Evolutionary conservation across 30 jellyfish, hydroid and myxozoan genomes (phyloP).

Genomic region (Aurelia aurita): DNA sequence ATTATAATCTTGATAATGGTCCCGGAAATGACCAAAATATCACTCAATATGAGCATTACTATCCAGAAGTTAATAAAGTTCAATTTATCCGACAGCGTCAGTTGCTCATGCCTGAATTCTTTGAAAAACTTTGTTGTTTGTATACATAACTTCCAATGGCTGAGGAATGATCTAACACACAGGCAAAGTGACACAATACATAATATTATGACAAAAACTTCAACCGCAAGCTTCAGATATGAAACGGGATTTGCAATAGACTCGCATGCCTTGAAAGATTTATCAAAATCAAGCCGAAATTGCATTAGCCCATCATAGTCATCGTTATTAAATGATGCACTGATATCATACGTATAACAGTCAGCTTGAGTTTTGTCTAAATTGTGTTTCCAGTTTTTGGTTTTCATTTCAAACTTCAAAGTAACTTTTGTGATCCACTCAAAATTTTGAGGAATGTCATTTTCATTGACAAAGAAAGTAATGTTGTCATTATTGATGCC

Average conservation of each 20-base stretch:
- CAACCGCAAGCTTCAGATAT: slow-evolving; percentile 51
- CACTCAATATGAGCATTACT: slow-evolving; percentile 74
- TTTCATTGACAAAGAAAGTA: slow-evolving; percentile 49
- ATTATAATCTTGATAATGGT: slow-evolving; percentile 61
- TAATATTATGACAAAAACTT: slow-evolving; percentile 42
- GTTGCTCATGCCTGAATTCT: slow-evolving; percentile 90
- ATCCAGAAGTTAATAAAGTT: slow-evolving; percentile 94
- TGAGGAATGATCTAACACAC: slow-evolving; percentile 62
- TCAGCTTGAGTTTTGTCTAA: slow-evolving; percentile 73
- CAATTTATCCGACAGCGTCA: slow-evolving; percentile 86
- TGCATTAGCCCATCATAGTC: slow-evolving; percentile 70
- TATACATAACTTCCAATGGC: slow-evolving; percentile 66
- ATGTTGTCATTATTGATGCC: slow-evolving; percentile 9
- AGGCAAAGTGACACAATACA: slow-evolving; percentile 56
- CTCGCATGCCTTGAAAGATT: slow-evolving; percentile 53
- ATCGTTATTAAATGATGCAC: slow-evolving; percentile 51
- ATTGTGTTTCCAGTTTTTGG: slow-evolving; percentile 61
- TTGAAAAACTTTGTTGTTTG: slow-evolving; percentile 78
- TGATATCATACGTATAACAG: slow-evolving; percentile 72
- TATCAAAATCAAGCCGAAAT: slow-evolving; percentile 41
- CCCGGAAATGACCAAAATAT: slow-evolving; percentile 81
- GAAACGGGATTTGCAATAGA: slow-evolving; percentile 4
- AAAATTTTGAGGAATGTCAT: slow-evolving; percentile 60
- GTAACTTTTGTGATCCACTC: slow-evolving; percentile 53
- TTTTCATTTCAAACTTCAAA: slow-evolving; percentile 48